Conservation (phyloP, 2,113 vertebrate genomes). For the Rafetus swinhoei region DNA sequence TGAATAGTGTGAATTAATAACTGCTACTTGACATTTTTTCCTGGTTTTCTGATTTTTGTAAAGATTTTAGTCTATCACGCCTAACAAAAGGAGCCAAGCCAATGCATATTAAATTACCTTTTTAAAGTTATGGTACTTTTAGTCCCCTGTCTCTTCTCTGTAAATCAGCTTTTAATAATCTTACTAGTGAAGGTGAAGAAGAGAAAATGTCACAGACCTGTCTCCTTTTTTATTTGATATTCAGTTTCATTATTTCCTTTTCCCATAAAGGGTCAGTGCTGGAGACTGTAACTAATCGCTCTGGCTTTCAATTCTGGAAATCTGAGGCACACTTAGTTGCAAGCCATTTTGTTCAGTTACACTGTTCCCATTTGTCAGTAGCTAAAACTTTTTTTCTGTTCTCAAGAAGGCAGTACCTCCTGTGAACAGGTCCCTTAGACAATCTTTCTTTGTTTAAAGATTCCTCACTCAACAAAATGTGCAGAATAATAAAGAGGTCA, state of each 20-base stretch:
- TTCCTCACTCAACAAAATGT: conserved; percentile 72
- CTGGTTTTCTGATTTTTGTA: conserved; percentile 8
- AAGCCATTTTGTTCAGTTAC: conserved; percentile 61
- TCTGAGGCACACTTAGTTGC: conserved; percentile 13
- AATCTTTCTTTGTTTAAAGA: conserved; percentile 73
- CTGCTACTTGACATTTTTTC: conserved; percentile 24
- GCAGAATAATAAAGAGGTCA: conserved; percentile 72
- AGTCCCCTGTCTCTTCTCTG: not conserved
- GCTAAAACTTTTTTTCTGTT: conserved; percentile 73
- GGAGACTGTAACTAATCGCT: conserved; percentile 49
- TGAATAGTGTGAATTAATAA: not conserved
- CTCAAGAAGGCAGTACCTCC: conserved; percentile 64
- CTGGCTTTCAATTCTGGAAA: conserved; percentile 61
- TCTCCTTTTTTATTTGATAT: conserved; percentile 1
- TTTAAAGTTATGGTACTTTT: not conserved
- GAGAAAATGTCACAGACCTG: not conserved
- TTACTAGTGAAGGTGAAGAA: conserved; percentile 20
- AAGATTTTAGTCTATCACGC: not conserved
- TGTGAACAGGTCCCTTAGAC: conserved; percentile 74
- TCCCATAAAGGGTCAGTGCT: conserved; percentile 5
- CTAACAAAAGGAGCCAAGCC: not conserved
- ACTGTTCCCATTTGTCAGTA: conserved; percentile 64
- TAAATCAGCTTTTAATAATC: not conserved
- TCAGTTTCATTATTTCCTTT: not conserved
- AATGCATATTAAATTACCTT: not conserved